phyloP scores from a whole-genome alignment of 2,888 invertebrate genomes.

The Eristalinus aeneus region DNA sequence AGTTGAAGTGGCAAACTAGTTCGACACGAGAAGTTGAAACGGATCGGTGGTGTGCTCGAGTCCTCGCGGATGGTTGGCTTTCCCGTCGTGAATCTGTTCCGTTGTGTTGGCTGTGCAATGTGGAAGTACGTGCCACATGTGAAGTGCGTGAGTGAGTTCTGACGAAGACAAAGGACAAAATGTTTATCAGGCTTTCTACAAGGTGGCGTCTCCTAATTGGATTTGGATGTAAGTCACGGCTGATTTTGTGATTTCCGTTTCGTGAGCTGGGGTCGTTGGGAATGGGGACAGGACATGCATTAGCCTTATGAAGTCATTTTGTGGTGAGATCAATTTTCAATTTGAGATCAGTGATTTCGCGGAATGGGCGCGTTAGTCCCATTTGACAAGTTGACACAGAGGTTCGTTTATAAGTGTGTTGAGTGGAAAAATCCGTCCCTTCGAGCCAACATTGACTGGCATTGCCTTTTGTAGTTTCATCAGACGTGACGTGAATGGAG shows the following conservation, averaged over 20 bases:
- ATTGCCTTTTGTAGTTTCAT: neutral
- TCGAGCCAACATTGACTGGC: neutral
- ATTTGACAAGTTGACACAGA: no score
- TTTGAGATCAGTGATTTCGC: no score
- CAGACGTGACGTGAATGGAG: neutral
- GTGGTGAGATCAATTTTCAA: no score
- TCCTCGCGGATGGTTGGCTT: neutral
- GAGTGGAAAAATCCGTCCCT: neutral
- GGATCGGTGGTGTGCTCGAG: constrained; percentile 6
- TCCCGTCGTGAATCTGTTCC: neutral
- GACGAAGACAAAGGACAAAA: constrained; percentile 15
- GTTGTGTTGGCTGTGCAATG: constrained; percentile 25
- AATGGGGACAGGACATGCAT: neutral
- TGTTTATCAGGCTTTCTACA: constrained; percentile 46
- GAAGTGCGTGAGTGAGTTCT: constrained; percentile 40
- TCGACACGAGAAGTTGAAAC: constrained; percentile 48
- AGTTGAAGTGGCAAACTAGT: constrained; percentile 51
- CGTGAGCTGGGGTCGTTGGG: constrained; percentile 17
- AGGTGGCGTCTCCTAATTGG: constrained; percentile 55
- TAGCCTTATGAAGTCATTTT: neutral
- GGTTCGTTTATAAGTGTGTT: no score
- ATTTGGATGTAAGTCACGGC: constrained; percentile 56
- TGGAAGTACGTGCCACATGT: constrained; percentile 38
- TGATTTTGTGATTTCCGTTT: neutral
- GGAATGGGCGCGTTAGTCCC: no score